Percentiles rank a stretch among this genome's conserved stretches.
These are phyloP conservation scores for Meloe dianella DNA, from an alignment of 2,888 invertebrate species.

Conservation along the genomic window DNA sequence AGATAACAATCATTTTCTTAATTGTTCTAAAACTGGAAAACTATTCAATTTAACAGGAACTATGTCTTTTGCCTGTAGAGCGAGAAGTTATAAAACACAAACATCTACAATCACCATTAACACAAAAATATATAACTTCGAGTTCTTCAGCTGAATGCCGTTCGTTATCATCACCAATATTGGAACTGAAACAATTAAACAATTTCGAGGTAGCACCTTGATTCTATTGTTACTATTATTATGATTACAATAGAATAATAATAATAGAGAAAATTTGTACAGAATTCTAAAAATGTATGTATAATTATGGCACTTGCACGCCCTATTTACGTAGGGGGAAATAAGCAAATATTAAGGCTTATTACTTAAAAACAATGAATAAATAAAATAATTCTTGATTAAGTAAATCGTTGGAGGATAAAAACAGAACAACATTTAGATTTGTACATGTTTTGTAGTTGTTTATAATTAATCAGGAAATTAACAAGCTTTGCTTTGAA, in stretches of 20 bases:
- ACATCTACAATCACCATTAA: slow-evolving; percentile 71
- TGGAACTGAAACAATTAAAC: slow-evolving; percentile 59
- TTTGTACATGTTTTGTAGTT: slow-evolving; percentile 13
- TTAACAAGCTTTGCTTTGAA: slow-evolving; percentile 6
- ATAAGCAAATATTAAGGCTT: not conserved
- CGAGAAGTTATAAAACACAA: slow-evolving; percentile 72
- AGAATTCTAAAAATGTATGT: not conserved
- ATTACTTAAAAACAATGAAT: not conserved
- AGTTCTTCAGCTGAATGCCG: slow-evolving; percentile 64
- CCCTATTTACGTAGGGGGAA: not conserved
- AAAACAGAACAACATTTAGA: not conserved
- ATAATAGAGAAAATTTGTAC: not conserved
- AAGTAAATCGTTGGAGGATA: not conserved
- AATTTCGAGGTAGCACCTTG: slow-evolving; percentile 50
- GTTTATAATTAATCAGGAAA: not conserved
- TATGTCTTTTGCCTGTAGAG: slow-evolving; percentile 63
- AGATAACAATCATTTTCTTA: too few species aligned
- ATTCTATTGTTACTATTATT: not conserved
- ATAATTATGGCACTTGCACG: not conserved
- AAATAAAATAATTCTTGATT: not conserved
- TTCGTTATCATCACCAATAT: slow-evolving; percentile 65
- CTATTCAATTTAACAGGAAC: slow-evolving; percentile 22
- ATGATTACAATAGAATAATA: not conserved
- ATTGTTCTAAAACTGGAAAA: too few species aligned
- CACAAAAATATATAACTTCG: slow-evolving; percentile 63